Evolutionary conservation across 2,888 invertebrate species (phyloP), one percentile per base, ranked within the genome.

Genomic region (Saturnia japonica): DNA sequence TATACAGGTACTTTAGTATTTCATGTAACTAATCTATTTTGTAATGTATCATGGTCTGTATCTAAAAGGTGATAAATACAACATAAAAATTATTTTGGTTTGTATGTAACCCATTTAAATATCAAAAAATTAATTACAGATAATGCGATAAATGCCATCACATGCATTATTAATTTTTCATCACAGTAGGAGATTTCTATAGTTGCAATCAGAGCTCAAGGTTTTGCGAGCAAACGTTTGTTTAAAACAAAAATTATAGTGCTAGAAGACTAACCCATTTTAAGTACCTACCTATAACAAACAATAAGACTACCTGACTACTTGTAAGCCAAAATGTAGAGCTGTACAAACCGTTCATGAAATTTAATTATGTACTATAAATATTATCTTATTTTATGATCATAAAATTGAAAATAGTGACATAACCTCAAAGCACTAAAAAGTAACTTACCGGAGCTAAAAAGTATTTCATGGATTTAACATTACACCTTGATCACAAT

Each of bases 341-440:
- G n/a, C 1, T 68, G 34, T 68, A 34, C 51, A 68, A 19, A 51
- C n/a, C 51, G 34, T 25, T 12, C 19, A 19, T 4, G 3, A 34
- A 6, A 34, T 34, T 2, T 47, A 19, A 16, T 47, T 28, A 4
- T 28, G 2, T 11, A 28, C 14, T 28, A 42, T 43, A 42, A n/a
- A n/a, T n/a, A n/a, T n/a, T n/a, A 25, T 19, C 43, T 16, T 42
- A 1, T 19, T 42, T 9, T 14, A 60, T 14, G n/a, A 9, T 22
- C 19, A 54, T 54, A 14, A 54, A n/a, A 25, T 40, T 22, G 22
- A 57, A 54, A 66, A 70, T 51, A 66, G 22, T 67, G 25, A 22
- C 54, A 67, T 70, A 70, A 70, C 70, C 70, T 54, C 19, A n/a
- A 67, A 67, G 3, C 11, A 12, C 12, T 43, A 43, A 43, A 43